These are phyloP conservation scores for Junonia oenone DNA, from an alignment of 2,888 invertebrate genomes.

Conservation along the genomic window DNA sequence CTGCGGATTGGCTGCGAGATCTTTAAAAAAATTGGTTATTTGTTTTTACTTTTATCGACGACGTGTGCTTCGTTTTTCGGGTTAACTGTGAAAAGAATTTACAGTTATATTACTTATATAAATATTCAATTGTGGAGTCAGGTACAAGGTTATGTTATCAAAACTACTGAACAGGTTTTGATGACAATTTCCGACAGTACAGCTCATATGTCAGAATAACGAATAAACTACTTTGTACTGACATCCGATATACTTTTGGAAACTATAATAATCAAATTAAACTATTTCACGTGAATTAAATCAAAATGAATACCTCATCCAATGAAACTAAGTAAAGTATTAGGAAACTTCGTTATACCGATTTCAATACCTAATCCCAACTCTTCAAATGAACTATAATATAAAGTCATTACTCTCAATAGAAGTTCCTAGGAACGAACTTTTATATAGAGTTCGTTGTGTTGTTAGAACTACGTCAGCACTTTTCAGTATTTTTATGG, in stretches of 20 bases:
- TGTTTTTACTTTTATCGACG: constrained; percentile 15
- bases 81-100: background rate
- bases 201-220: too few relatives aligned
- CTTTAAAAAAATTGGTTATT: constrained; percentile 24
- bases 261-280: too few relatives aligned
- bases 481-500: background rate
- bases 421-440: background rate
- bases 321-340: background rate
- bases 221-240: too few relatives aligned
- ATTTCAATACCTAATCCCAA: background rate
- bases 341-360: background rate
- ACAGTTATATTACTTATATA: background rate
- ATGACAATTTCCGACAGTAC: too few relatives aligned
- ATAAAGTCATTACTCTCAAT: background rate
- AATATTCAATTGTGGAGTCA: too few relatives aligned
- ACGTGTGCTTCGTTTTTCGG: background rate
- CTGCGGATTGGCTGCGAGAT: constrained; percentile 8
- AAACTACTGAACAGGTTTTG: too few relatives aligned
- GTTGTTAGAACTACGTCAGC: background rate
- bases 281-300: background rate
- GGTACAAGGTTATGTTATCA: too few relatives aligned
- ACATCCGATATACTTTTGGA: too few relatives aligned
- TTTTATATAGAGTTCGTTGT: background rate
- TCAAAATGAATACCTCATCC: background rate
- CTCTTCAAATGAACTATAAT: background rate